These are phyloP conservation scores for Coracopsis vasa DNA, from an alignment of 2,113 vertebrate species.

Conservation along the genomic window DNA sequence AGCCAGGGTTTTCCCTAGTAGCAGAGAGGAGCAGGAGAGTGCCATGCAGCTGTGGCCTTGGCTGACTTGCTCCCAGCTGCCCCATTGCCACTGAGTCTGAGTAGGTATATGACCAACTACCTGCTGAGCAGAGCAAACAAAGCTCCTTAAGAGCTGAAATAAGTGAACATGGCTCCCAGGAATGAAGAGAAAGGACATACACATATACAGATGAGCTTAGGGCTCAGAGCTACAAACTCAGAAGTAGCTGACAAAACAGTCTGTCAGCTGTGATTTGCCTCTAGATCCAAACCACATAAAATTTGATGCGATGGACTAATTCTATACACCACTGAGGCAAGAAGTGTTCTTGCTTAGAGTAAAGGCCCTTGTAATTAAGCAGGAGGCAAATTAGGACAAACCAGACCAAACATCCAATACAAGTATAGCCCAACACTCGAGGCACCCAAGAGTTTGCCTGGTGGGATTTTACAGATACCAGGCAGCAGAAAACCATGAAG, in stretches of 20 bases:
- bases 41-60: neutral
- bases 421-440: neutral
- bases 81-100: neutral
- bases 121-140: neutral
- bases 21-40: neutral
- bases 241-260: neutral
- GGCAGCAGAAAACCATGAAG: neutral
- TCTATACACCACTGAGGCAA: neutral
- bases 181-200: neutral
- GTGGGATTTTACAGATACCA: neutral
- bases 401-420: neutral
- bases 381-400: neutral
- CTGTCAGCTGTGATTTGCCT: neutral
- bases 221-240: neutral
- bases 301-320: neutral
- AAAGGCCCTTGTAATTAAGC: neutral
- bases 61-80: neutral
- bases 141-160: neutral
- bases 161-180: neutral
- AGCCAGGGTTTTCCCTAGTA: neutral
- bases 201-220: neutral
- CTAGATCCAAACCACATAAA: neutral
- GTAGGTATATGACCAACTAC: neutral
- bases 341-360: neutral
- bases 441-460: neutral